Base-by-base conservation (phyloP, 2,888 invertebrate genomes). In the Apoderus coryli region DNA sequence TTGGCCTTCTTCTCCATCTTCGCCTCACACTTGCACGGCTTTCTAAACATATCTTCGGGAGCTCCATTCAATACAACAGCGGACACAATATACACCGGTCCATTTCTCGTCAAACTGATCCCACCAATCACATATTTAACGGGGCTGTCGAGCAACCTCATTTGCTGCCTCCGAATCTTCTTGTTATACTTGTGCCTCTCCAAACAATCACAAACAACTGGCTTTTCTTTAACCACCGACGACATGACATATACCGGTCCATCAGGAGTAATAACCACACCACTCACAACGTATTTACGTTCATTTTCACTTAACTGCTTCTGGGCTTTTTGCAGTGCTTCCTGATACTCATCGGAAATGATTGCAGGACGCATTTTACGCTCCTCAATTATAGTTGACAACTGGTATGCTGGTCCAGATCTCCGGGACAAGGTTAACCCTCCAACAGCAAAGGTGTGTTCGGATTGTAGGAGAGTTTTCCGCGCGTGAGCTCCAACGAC, bases 191-290 rank as follows among this genome's bases (percentile, higher is more conserved):
- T 34, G 22, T 45, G 51, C 15, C 40, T 38, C 22, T 40, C 32
- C 14, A 47, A 34, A 28, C 53, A 52, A 7, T 41, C 29, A 29
- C 53, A 53, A n/a, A 10, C n/a, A 16, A n/a, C n/a, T n/a, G n/a
- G n/a, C n/a, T n/a, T n/a, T n/a, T n/a, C n/a, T n/a, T n/a, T n/a
- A 19, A 19, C 19, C n/a, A n/a, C 19, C 6, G 19, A 19, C 6
- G 19, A 19, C 6, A 19, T 6, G n/a, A n/a, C 19, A 19, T 7
- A 19, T 7, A 6, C 6, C 6, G 19, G 19, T 7, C 19, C 19
- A 7, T 19, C 19, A 7, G 6, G 6, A 19, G 19, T 19, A 7
- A 19, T 19, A 7, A 19, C 19, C n/a, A 19, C 7, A 7, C 19
- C 19, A 19, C n/a, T 19, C n/a, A 19, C 19, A 7, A 19, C 19